phyloP scores from a whole-genome alignment of 1,140 invertebrate species.

The Frieseomelitta varia region DNA sequence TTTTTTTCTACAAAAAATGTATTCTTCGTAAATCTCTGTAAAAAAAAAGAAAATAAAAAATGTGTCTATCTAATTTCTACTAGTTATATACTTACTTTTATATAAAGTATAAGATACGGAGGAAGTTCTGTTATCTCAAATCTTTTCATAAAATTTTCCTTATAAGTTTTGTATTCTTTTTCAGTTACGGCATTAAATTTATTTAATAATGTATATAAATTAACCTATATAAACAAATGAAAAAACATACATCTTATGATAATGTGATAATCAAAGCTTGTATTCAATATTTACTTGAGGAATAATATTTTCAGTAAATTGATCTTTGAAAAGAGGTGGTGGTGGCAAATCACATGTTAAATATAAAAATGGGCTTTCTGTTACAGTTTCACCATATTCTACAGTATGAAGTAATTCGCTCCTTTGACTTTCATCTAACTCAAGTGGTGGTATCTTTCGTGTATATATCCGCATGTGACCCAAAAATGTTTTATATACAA shows the following conservation, averaged over 20 bases:
- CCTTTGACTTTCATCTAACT: constrained; percentile 94
- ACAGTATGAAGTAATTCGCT: constrained; percentile 89
- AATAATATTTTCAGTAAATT: constrained; percentile 98
- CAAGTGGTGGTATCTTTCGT: constrained; percentile 96
- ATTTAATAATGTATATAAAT: constrained; percentile 94
- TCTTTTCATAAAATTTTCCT: constrained; percentile 98
- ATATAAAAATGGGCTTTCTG: constrained; percentile 96
- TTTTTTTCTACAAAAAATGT: constrained; percentile 99
- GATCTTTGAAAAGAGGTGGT: constrained; percentile 98
- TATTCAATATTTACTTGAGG: constrained; percentile 88
- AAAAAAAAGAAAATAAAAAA: constrained; percentile 60
- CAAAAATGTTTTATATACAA: constrained; percentile 97
- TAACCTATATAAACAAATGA: constrained; percentile 86
- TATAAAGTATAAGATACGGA: constrained; percentile 98
- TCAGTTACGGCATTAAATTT: constrained; percentile 98
- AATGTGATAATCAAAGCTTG: neutral
- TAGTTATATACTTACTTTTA: constrained; percentile 86
- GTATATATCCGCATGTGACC: constrained; percentile 98
- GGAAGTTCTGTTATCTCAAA: constrained; percentile 98
- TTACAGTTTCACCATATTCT: constrained; percentile 93
- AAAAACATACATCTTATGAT: constrained; percentile 39
- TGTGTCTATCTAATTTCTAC: constrained; percentile 5
- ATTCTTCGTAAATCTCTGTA: constrained; percentile 97
- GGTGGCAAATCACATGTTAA: constrained; percentile 98
- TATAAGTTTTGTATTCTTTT: constrained; percentile 99